Evolutionary conservation across 1,140 invertebrate species (phyloP).

Genomic region (Micrasema longulum): DNA sequence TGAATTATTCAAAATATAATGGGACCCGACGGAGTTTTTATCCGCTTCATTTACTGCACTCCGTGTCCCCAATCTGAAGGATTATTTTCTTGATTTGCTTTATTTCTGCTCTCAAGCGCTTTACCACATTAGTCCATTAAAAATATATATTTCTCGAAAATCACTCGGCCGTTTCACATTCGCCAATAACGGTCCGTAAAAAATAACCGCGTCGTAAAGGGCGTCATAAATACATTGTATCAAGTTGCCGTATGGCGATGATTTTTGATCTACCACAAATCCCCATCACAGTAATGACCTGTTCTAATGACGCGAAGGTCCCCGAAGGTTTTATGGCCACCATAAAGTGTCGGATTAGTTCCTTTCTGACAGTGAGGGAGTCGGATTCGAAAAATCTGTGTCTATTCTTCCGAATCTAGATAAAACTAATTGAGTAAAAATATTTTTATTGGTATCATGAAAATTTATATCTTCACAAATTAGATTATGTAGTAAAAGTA

Average conservation of each 20-base stretch:
- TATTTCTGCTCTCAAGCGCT: background rate
- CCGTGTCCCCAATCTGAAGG: too few species aligned
- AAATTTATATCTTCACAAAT: too few species aligned
- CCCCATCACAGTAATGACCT: constrained; percentile 40
- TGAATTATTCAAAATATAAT: background rate
- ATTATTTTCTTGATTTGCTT: background rate
- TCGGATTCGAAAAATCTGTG: constrained; percentile 9
- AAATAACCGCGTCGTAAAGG: constrained; percentile 40
- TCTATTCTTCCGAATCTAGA: background rate
- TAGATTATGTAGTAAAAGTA: too few species aligned
- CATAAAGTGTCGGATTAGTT: constrained; percentile 44
- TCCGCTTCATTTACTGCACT: too few species aligned
- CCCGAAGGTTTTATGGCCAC: constrained; percentile 39
- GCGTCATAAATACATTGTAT: constrained; percentile 42
- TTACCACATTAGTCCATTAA: background rate
- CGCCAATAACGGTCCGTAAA: constrained; percentile 41
- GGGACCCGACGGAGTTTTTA: too few species aligned
- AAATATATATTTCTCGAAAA: background rate
- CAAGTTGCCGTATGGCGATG: constrained; percentile 40
- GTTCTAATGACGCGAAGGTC: constrained; percentile 40
- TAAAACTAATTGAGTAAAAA: too few species aligned
- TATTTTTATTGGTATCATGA: too few species aligned
- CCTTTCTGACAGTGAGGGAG: constrained; percentile 18
- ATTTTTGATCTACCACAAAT: constrained; percentile 42
- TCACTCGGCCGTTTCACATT: constrained; percentile 30